phyloP scores from a whole-genome alignment of 2,113 vertebrate species.

The Prunella himalayana region DNA sequence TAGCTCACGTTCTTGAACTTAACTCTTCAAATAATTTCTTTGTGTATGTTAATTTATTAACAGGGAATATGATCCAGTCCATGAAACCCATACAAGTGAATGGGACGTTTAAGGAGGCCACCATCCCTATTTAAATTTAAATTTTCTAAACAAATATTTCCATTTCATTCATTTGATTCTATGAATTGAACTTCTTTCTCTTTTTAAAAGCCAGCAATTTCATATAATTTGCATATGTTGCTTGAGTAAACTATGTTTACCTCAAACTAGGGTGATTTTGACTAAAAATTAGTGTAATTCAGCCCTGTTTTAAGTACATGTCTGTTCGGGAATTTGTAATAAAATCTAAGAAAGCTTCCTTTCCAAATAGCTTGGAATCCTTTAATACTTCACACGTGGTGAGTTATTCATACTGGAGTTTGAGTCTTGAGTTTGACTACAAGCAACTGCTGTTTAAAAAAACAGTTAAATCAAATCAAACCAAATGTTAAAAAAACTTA shows the following conservation, averaged over 20 bases:
- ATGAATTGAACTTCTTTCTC: slow-evolving; percentile 6
- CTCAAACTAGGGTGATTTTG: not conserved
- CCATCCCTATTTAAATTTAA: not conserved
- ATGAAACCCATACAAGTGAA: not conserved
- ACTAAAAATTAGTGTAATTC: not conserved
- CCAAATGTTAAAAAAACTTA: slow-evolving; percentile 13
- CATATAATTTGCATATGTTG: not conserved
- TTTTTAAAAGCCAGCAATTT: not conserved
- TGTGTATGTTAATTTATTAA: not conserved
- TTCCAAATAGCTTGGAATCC: not conserved
- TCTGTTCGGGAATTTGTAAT: not conserved
- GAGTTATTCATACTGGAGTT: slow-evolving; percentile 16
- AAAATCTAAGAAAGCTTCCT: slow-evolving; percentile 7
- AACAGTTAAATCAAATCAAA: slow-evolving; percentile 29
- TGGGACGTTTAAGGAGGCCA: not conserved
- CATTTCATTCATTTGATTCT: not conserved
- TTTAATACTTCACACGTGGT: slow-evolving; percentile 11
- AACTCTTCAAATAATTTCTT: not conserved
- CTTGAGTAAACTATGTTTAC: not conserved
- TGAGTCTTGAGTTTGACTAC: slow-evolving; percentile 58
- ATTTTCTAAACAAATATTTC: not conserved
- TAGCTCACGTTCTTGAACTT: not conserved
- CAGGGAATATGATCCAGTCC: not conserved
- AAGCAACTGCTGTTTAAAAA: slow-evolving; percentile 45
- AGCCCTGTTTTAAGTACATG: not conserved